Conservation (phyloP, 2,797 vertebrate species). For the Meda fulgida region DNA sequence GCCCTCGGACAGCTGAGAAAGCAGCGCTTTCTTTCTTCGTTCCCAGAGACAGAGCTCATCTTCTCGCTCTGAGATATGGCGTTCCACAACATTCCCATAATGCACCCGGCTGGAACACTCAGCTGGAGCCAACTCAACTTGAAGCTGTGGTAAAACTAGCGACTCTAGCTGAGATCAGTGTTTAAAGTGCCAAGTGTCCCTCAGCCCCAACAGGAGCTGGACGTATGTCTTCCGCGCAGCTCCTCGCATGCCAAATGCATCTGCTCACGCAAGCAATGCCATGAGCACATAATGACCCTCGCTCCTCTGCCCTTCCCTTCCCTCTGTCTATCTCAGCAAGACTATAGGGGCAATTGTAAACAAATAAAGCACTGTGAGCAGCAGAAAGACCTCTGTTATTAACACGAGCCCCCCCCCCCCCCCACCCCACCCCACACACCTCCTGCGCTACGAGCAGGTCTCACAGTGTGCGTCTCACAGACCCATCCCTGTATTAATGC, state of each 20-base stretch:
- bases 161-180: neutral
- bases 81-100: constrained; percentile 53
- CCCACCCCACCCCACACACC: constrained; percentile 38
- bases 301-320: constrained; percentile 52
- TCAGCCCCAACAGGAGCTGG: constrained; percentile 28
- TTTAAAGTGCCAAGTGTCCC: constrained; percentile 39
- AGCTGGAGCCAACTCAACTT: constrained; percentile 7
- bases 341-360: constrained; percentile 67
- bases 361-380: constrained; percentile 78
- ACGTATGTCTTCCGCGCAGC: constrained; percentile 68
- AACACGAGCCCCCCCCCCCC: constrained; percentile 42
- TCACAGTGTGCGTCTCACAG: constrained; percentile 66
- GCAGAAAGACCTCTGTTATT: constrained; percentile 80
- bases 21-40: constrained; percentile 69
- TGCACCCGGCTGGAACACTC: constrained; percentile 15
- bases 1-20: constrained; percentile 80
- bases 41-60: constrained; percentile 20
- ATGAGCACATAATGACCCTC: constrained; percentile 68
- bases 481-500: constrained; percentile 75
- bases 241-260: constrained; percentile 68
- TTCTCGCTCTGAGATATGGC: constrained; percentile 19
- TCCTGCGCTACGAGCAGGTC: constrained; percentile 48
- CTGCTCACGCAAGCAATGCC: constrained; percentile 70
- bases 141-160: constrained; percentile 12
- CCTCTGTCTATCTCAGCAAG: constrained; percentile 54